Evolutionary conservation across 2,797 vertebrate genomes (phyloP).

Genomic region (Halcyon smyrnensis): DNA sequence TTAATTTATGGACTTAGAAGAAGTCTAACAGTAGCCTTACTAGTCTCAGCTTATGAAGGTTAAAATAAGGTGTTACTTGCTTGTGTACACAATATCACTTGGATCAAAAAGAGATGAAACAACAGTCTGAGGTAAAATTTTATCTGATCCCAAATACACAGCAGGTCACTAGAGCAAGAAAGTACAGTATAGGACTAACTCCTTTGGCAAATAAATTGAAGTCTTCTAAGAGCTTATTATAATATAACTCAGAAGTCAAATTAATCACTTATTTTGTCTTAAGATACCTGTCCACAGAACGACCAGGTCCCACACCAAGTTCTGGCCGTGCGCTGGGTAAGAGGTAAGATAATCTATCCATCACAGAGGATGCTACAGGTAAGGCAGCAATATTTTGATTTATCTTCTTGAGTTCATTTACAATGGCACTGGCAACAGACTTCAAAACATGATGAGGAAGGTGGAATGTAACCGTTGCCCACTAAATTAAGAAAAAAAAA

Average conservation of each 20-base stretch:
- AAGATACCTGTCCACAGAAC: conserved; percentile 94
- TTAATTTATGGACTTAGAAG: not conserved
- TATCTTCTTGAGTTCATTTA: conserved; percentile 98
- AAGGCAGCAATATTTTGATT: conserved; percentile 99
- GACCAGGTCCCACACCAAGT: conserved; percentile 95
- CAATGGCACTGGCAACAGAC: conserved; percentile 92
- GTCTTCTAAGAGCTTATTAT: not conserved
- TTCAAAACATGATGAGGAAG: conserved; percentile 97
- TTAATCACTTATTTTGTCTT: not conserved
- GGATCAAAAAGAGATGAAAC: not conserved
- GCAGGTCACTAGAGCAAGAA: not conserved
- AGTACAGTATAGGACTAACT: not conserved
- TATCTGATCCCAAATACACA: not conserved
- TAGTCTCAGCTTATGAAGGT: not conserved
- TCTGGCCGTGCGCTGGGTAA: conserved; percentile 95
- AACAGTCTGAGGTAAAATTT: not conserved
- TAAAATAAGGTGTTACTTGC: not conserved
- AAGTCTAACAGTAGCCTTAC: not conserved
- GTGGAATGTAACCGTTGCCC: conserved; percentile 98
- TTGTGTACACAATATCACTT: not conserved
- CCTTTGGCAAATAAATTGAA: not conserved
- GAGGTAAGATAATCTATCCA: conserved; percentile 99
- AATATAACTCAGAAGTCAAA: not conserved
- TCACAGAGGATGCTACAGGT: conserved; percentile 98
- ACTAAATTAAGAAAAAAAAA: conserved; percentile 79